phyloP scores from a whole-genome alignment of 2,888 invertebrate genomes.

The Stratiomys singularior region DNA sequence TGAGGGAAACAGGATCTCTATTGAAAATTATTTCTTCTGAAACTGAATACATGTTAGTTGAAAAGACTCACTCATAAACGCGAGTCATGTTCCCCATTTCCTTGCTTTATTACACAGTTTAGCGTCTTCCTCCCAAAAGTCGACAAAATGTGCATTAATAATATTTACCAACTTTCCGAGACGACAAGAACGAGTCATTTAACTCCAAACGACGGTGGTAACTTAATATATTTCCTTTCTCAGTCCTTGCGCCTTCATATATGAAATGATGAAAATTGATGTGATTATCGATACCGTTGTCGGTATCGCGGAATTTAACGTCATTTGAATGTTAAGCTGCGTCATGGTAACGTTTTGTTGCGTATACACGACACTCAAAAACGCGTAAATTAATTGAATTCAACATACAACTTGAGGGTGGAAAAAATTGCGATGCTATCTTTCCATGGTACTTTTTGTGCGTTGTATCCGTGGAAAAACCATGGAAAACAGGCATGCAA shows the following conservation, averaged over 20 bases:
- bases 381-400: conserved; percentile 5
- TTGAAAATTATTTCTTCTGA: not conserved
- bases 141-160: conserved; percentile 18
- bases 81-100: not conserved
- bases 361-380: not conserved
- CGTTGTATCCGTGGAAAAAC: not conserved
- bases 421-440: not conserved
- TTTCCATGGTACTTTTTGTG: not conserved
- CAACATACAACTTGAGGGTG: not conserved
- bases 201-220: not conserved
- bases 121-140: not conserved
- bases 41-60: not conserved
- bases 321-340: not conserved
- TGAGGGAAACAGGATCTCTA: not conserved
- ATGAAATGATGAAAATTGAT: conserved; percentile 4
- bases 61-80: not conserved
- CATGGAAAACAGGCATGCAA: too few relatives aligned
- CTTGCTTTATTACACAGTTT: not conserved
- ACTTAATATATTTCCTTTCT: not conserved
- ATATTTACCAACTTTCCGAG: conserved; percentile 11
- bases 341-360: not conserved
- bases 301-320: not conserved
- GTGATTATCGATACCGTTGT: not conserved
- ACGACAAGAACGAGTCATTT: conserved; percentile 26
- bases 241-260: not conserved